These are phyloP conservation scores for Octodonta nipae DNA, from an alignment of 2,888 invertebrate species.

Conservation along the genomic window DNA sequence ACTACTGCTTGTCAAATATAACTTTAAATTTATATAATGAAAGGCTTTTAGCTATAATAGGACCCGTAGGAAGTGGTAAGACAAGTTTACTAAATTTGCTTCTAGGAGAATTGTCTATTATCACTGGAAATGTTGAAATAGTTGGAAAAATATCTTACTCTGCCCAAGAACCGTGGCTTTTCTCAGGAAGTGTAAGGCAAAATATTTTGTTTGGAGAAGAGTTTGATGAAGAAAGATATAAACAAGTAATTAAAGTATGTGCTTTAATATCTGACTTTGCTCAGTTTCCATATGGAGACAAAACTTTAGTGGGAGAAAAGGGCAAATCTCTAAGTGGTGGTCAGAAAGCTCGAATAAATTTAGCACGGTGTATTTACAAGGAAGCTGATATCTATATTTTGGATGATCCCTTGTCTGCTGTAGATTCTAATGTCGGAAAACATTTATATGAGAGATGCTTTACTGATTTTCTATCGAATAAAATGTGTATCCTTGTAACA, in stretches of 20 bases:
- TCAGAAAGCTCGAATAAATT: conserved; percentile 70
- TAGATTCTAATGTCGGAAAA: conserved; percentile 63
- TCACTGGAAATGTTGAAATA: conserved; percentile 34
- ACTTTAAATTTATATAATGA: conserved; percentile 29
- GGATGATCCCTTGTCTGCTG: conserved; percentile 72
- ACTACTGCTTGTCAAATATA: conserved; percentile 36
- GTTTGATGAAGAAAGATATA: conserved; percentile 44
- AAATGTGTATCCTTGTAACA: conserved; percentile 53
- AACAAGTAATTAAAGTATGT: conserved; percentile 50
- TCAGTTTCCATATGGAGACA: conserved; percentile 61
- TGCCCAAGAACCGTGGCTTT: conserved; percentile 52
- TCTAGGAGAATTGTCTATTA: conserved; percentile 36
- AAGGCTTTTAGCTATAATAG: conserved; percentile 46
- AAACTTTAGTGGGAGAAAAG: conserved; percentile 53
- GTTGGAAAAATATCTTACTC: conserved; percentile 44
- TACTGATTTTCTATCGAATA: conserved; percentile 42
- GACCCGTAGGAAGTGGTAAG: conserved; percentile 59
- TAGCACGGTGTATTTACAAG: conserved; percentile 63
- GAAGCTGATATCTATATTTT: conserved; percentile 66
- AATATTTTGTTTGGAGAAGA: conserved; percentile 66
- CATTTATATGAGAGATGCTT: conserved; percentile 63
- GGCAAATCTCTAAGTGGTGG: conserved; percentile 70
- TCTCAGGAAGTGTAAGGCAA: conserved; percentile 49
- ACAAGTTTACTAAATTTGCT: conserved; percentile 38
- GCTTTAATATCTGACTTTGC: conserved; percentile 56